Conservation (phyloP, 2,113 vertebrate species). For the Uria aalge region DNA sequence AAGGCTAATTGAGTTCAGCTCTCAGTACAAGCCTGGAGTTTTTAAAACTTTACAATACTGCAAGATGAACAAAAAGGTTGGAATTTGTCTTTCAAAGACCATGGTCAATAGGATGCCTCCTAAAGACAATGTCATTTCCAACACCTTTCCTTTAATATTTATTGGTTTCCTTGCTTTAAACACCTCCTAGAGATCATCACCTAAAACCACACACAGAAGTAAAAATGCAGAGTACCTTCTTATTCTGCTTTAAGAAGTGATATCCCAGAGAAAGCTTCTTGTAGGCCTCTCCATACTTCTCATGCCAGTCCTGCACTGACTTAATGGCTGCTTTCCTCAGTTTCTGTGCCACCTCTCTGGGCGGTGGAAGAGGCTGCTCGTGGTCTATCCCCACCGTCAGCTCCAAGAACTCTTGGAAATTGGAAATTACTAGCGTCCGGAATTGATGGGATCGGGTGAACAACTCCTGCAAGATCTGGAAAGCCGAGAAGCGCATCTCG, state of each 20-base stretch:
- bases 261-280: constrained; percentile 91
- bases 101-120: neutral
- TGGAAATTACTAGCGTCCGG: constrained; percentile 79
- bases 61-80: neutral
- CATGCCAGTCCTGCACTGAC: constrained; percentile 84
- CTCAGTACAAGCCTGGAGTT: neutral
- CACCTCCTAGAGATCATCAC: neutral
- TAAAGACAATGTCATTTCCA: rapidly evolving
- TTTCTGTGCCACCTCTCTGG: constrained; percentile 83
- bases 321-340: constrained; percentile 81
- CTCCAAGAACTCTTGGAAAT: constrained; percentile 91
- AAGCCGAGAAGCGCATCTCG: constrained; percentile 87
- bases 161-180: neutral
- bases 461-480: constrained; percentile 82
- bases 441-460: constrained; percentile 90
- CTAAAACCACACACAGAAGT: too few relatives aligned
- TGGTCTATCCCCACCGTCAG: constrained; percentile 87
- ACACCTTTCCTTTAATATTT: neutral
- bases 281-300: constrained; percentile 84
- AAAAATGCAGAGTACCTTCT: constrained; percentile 78
- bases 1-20: neutral
- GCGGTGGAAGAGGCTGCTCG: constrained; percentile 88
- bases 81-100: neutral
- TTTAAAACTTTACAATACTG: neutral
- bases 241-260: constrained; percentile 87